These are phyloP conservation scores for Drosophila subobscura DNA, from an alignment of 1,140 invertebrate genomes.

Conservation along the genomic window DNA sequence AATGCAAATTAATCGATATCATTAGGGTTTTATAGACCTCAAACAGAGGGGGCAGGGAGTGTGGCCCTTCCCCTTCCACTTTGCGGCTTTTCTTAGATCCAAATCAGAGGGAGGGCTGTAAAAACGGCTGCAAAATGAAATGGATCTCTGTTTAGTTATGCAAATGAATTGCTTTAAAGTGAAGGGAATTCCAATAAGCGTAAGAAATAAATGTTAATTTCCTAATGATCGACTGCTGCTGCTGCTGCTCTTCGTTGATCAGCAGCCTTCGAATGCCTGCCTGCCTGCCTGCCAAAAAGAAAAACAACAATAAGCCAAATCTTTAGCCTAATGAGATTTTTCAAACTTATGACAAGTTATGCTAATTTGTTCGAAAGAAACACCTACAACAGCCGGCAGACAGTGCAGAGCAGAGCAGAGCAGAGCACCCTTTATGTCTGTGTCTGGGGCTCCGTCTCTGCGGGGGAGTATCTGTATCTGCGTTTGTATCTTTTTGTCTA, in stretches of 20 bases:
- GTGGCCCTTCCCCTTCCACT: not conserved
- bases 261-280: constrained; percentile 34
- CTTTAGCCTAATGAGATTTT: constrained; percentile 80
- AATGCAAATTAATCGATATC: constrained; percentile 81
- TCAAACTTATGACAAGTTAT: constrained; percentile 82
- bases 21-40: constrained; percentile 63
- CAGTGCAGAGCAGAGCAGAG: too few relatives aligned
- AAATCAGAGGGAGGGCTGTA: constrained; percentile 22
- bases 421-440: not conserved
- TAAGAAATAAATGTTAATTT: constrained; percentile 68
- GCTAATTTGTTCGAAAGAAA: constrained; percentile 63
- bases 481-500: constrained; percentile 28
- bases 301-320: constrained; percentile 33
- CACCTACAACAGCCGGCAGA: constrained; percentile 47
- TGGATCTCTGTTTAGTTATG: constrained; percentile 72
- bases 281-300: constrained; percentile 20
- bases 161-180: constrained; percentile 73
- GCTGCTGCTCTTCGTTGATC: constrained; percentile 15
- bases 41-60: too few relatives aligned
- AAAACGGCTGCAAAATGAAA: constrained; percentile 33
- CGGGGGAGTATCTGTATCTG: constrained; percentile 46
- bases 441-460: constrained; percentile 20
- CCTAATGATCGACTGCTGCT: constrained; percentile 56
- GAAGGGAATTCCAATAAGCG: constrained; percentile 65
- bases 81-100: constrained; percentile 58